Evolutionary conservation across 2,113 vertebrate species (phyloP).

Genomic region (Nothoprocta pentlandii): DNA sequence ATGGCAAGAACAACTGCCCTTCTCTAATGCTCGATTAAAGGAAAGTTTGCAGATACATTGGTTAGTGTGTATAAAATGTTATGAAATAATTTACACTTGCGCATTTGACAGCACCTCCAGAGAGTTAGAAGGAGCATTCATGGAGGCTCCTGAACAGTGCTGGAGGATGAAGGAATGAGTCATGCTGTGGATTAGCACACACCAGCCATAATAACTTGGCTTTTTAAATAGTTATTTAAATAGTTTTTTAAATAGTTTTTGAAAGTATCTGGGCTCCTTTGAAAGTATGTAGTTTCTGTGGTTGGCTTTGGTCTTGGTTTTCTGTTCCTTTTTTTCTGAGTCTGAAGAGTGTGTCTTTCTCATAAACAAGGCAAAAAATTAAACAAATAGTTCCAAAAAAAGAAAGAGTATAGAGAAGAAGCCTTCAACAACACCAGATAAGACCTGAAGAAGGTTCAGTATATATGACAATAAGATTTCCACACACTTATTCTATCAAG

Average conservation of each 20-base stretch:
- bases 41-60: not conserved
- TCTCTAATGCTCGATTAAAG: not conserved
- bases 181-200: not conserved
- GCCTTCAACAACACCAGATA: not conserved
- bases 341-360: not conserved
- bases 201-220: accelerated
- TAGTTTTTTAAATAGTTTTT: not conserved
- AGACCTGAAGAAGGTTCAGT: not conserved
- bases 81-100: not conserved
- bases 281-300: not conserved
- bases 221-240: not conserved
- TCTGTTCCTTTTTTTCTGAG: not conserved
- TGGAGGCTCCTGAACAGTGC: not conserved
- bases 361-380: not conserved
- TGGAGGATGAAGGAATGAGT: not conserved
- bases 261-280: not conserved
- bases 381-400: not conserved
- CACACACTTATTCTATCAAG: not conserved
- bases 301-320: not conserved
- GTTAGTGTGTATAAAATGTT: not conserved
- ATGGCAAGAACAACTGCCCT: not conserved
- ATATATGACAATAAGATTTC: no score
- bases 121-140: not conserved
- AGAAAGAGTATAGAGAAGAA: not conserved
- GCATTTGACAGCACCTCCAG: not conserved